Conservation (phyloP, 2,888 invertebrate species). For the Adineta ricciae region DNA sequence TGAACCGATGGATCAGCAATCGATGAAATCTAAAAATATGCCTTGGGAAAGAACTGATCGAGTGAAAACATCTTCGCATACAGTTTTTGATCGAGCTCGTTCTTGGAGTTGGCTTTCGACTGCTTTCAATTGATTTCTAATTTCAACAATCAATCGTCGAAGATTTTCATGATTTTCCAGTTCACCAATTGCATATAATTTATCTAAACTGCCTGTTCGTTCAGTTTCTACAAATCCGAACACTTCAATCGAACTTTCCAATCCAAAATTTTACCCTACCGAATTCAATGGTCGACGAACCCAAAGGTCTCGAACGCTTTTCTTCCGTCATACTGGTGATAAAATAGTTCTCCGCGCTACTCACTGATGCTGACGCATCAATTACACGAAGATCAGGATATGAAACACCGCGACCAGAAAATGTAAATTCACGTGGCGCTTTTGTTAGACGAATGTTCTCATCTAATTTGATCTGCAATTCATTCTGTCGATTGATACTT, state of each 20-base stretch:
- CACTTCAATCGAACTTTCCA: too few species aligned
- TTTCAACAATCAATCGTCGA: not conserved
- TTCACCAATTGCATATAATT: not conserved
- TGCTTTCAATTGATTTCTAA: constrained; percentile 3
- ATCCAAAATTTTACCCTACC: not conserved
- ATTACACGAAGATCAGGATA: constrained; percentile 2
- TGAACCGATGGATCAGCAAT: not conserved
- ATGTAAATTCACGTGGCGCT: constrained; percentile 1
- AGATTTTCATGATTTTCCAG: not conserved
- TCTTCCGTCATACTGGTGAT: not conserved
- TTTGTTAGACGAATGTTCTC: constrained; percentile 26
- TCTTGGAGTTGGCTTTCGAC: not conserved
- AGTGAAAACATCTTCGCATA: not conserved
- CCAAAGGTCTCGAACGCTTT: not conserved
- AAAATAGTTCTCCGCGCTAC: too few species aligned
- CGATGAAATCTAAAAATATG: not conserved
- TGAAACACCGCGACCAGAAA: constrained; percentile 10
- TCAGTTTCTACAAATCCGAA: not conserved
- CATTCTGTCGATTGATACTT: constrained; percentile 39
- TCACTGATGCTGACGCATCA: not conserved
- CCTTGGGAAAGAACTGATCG: too few species aligned
- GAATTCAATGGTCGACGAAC: not conserved
- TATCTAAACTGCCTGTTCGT: not conserved
- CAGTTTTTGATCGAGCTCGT: not conserved
- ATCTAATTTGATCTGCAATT: constrained; percentile 38